Conservation (phyloP, 1,140 invertebrate genomes). For the Steinernema feltiae region DNA sequence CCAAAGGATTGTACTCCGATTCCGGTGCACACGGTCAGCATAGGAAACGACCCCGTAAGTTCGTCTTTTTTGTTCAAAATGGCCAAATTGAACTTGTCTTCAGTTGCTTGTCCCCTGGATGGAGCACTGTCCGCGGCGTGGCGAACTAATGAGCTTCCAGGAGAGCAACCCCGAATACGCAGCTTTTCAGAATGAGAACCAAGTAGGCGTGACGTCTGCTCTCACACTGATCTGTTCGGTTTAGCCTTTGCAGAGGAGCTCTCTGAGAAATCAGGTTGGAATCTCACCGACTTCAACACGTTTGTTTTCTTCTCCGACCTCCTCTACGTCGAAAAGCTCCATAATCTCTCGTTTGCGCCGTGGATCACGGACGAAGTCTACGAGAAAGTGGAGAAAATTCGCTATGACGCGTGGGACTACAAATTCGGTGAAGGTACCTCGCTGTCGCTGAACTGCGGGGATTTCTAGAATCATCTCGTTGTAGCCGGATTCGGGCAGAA, state of each 20-base stretch:
- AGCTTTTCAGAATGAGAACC: background rate
- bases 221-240: background rate
- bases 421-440: background rate
- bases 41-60: background rate
- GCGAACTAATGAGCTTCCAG: no score
- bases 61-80: background rate
- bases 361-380: constrained; percentile 19
- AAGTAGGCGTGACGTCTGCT: background rate
- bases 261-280: background rate
- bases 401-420: background rate
- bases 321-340: background rate
- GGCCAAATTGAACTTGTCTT: background rate
- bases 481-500: background rate
- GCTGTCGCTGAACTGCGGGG: background rate
- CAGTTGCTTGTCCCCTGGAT: no score
- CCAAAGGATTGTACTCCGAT: background rate
- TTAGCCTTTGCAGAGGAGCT: background rate
- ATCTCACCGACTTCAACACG: background rate
- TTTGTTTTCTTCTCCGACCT: background rate
- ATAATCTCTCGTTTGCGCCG: background rate
- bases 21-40: background rate
- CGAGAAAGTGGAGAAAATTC: background rate
- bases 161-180: no score
- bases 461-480: background rate
- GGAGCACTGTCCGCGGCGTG: no score